Evolutionary conservation across 2,888 invertebrate species (phyloP), one percentile per base, ranked within the genome.

Genomic region (Caenorhabditis becei): DNA sequence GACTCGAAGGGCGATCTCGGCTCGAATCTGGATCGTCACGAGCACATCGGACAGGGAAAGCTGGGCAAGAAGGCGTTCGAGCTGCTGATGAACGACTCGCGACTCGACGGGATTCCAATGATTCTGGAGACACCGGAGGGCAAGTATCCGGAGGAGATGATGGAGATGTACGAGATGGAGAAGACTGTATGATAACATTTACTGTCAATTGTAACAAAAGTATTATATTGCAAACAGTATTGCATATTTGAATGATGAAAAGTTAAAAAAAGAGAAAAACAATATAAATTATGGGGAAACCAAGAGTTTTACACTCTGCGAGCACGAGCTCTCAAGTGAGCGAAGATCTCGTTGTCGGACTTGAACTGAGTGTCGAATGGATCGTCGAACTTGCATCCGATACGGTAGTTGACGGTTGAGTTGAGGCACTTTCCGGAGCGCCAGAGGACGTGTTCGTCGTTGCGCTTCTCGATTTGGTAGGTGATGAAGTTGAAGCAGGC

Each of bases 1-100:
- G 93, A 93, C 86, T 93, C 92, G 2, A 92, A 92, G 88, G 92
- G 92, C 20, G 88, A 88, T 35, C 70, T 91, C n/a, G 92, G 92
- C 3, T 92, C 92, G 62, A 91, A 92, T 66, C 77, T 91, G 18
- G 93, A 93, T 82, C 88, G 92, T 0, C 93, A 93, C 85, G 93
- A 92, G 81, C 91, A 92, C 75, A 92, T 93, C 74, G 93, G 93
- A 8, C 89, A 91, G 80, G 93, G 93, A 11, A 85, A 90, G 28
- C 92, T 93, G 61, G 92, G 92, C 7, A 67, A 88, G 37, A 88
- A 88, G 2, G 91, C 92, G 24, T 93, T 93, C 82, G 65, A 78
- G 35, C 77, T 83, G 18, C 69, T 93, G 24, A 92, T 93, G 91
- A 92, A 91, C 58, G 92, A 93, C 71, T 84, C 87, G 8, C 85